Evolutionary conservation across 2,797 vertebrate species (phyloP).

Genomic region (Propithecus deckenii): DNA sequence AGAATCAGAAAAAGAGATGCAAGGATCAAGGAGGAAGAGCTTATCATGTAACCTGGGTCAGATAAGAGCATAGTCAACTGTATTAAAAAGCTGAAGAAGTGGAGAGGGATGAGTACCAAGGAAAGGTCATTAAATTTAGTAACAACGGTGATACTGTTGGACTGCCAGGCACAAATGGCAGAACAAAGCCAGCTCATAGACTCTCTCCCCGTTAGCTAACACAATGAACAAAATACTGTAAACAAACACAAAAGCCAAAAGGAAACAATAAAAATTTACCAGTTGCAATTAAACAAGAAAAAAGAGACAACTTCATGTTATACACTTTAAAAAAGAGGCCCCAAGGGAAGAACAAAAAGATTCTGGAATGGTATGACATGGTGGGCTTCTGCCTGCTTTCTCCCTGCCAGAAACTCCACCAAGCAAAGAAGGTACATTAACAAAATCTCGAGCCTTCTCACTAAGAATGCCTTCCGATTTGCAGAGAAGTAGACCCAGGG

Average conservation of each 20-base stretch:
- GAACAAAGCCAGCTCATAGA: neutral
- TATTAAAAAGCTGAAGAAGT: neutral
- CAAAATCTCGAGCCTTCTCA: neutral
- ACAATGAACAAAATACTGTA: neutral
- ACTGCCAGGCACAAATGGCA: neutral
- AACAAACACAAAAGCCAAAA: neutral
- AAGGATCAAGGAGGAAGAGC: neutral
- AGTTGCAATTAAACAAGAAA: neutral
- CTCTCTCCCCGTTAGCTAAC: neutral
- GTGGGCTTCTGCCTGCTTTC: neutral
- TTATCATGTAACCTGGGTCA: neutral
- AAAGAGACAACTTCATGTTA: neutral
- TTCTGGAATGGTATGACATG: neutral
- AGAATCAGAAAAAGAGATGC: neutral
- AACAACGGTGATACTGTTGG: neutral
- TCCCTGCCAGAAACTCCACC: neutral
- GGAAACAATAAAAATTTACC: neutral
- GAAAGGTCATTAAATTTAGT: neutral
- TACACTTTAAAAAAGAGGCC: neutral
- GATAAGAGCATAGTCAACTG: neutral
- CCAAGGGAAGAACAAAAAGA: neutral
- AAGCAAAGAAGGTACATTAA: neutral
- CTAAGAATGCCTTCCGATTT: neutral
- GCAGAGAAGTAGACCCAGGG: neutral
- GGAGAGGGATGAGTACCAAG: neutral